phyloP scores from a whole-genome alignment of 2,888 invertebrate species.

The Macrophya annulata region DNA sequence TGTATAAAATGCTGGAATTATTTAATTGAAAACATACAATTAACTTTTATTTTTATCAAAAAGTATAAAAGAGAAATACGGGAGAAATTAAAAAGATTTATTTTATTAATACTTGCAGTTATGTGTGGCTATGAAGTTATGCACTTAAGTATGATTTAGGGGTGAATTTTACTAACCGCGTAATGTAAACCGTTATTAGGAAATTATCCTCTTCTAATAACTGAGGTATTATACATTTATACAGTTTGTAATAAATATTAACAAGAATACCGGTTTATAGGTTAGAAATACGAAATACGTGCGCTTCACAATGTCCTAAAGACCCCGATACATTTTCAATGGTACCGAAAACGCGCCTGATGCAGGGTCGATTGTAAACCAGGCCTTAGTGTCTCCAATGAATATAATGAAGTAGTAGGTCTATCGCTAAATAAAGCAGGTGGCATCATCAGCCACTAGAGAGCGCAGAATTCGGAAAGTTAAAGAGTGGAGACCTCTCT shows the following conservation, averaged over 20 bases:
- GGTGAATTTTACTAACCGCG: constrained; percentile 11
- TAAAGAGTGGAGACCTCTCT: background rate
- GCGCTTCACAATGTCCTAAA: too few species aligned
- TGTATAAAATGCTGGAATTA: background rate
- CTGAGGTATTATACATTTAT: background rate
- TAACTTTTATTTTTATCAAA: background rate
- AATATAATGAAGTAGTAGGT: background rate
- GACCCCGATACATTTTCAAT: too few species aligned
- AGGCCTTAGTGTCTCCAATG: background rate
- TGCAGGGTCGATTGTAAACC: background rate
- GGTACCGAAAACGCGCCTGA: too few species aligned
- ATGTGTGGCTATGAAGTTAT: background rate
- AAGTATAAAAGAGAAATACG: background rate
- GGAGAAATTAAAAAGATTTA: background rate
- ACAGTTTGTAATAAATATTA: background rate
- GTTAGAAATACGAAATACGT: constrained; percentile 43
- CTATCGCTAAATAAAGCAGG: background rate
- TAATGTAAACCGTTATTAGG: background rate
- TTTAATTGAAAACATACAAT: background rate
- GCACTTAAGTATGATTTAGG: background rate
- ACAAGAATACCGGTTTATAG: constrained; percentile 30
- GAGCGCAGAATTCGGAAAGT: background rate
- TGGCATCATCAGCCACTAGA: background rate
- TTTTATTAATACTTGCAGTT: background rate
- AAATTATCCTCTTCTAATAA: background rate